Base-by-base conservation (phyloP, 2,797 vertebrate species). In the Anguilla obscura region DNA sequence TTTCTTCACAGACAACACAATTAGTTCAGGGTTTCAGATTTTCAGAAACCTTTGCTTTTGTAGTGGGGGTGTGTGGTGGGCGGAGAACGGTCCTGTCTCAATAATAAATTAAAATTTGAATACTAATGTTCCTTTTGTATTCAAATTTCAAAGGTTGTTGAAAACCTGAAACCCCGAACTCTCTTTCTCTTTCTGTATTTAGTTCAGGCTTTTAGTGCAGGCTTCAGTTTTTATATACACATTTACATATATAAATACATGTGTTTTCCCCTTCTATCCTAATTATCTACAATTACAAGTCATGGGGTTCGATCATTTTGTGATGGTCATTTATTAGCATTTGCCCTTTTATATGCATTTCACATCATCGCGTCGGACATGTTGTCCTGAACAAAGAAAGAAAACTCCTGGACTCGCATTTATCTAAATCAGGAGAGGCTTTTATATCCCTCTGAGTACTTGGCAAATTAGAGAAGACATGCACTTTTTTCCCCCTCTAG, bases 401-500 rank as follows among this genome's bases (percentile, higher is more conserved):
- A 45, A 45, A 80, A 45, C 3, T 12, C 40, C 74, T 18, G 12
- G 6, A 21, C 8, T 3, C 16, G 24, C 16, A 6, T 80, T 80
- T 80, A 40, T 80, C 76, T 80, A 80, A 80, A 80, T 27, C 40
- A 21, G 40, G 36, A 24, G 40, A 45, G 3, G 10, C 69, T 12
- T 74, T 74, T 45, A 4, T 48, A 48, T 48, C 27, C 36, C 21
- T 48, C 36, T 80, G 76, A 80, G 76, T 45, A 6, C 36, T 80
- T 48, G 40, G 36, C 16, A 80, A 76, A 76, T 76, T 76, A 76
- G 30, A 76, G 27, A 76, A 14, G 74, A 76, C 33, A 18, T 76
- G 33, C 30, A 45, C 45, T 80, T 80, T 40, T 94, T 92, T 94
- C 92, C 93, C 93, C 36, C 36, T 90, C 90, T 92, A 93, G 92